A percentile compares a stretch with the other conserved stretches of the same genome.
Evolutionary conservation across 2,888 invertebrate species (phyloP).

Genomic region (Pristionchus entomophagus): DNA sequence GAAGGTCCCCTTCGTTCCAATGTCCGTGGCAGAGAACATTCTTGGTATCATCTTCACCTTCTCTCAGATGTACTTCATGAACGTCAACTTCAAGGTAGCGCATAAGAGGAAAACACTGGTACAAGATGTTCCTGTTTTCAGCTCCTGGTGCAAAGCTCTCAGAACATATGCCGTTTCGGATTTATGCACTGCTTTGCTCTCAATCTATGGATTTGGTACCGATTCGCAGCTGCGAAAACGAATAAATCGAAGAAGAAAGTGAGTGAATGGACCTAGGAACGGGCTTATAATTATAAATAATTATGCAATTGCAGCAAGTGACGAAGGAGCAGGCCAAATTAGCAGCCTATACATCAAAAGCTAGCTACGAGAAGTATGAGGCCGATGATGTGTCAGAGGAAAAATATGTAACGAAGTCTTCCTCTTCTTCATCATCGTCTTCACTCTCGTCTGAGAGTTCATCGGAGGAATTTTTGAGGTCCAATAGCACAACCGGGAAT

Average conservation of each 20-base stretch:
- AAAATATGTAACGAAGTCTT: neutral
- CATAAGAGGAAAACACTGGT: too few relatives aligned
- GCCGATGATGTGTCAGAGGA: neutral
- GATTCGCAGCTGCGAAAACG: slow-evolving; percentile 5
- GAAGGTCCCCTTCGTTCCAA: neutral
- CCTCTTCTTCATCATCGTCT: neutral
- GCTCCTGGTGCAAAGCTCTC: slow-evolving; percentile 6
- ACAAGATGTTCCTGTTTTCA: neutral
- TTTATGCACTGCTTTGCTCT: slow-evolving; percentile 36
- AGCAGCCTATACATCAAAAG: neutral
- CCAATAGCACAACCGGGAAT: neutral
- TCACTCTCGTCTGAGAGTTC: neutral
- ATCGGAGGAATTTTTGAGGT: neutral
- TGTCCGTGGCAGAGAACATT: slow-evolving; percentile 34
- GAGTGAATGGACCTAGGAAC: neutral
- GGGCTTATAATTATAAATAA: neutral
- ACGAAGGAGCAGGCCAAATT: neutral
- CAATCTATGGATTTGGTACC: slow-evolving; percentile 31
- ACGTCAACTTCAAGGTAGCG: slow-evolving; percentile 46
- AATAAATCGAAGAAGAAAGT: slow-evolving; percentile 40
- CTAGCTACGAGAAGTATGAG: neutral
- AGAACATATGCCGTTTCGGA: slow-evolving; percentile 43
- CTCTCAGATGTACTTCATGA: slow-evolving; percentile 44
- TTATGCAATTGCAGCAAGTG: neutral
- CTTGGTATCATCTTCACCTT: slow-evolving; percentile 37